These are phyloP conservation scores for Arctocebus calabarensis DNA, from an alignment of 2,797 vertebrate genomes.

Conservation along the genomic window DNA sequence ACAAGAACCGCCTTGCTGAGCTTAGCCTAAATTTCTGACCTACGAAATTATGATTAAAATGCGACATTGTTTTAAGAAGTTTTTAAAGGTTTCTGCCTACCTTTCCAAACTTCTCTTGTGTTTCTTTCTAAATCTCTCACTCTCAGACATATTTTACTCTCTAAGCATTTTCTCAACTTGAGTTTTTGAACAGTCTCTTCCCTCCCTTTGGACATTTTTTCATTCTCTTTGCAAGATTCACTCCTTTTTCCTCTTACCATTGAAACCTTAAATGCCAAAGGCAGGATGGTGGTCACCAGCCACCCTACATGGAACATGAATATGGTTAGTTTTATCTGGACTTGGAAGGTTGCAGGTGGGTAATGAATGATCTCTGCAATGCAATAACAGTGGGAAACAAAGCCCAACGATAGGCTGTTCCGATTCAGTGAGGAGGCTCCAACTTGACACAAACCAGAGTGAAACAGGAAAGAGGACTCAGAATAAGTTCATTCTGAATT, in stretches of 20 bases:
- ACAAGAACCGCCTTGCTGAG: not conserved
- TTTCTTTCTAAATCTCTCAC: not conserved
- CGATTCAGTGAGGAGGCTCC: not conserved
- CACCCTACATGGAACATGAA: not conserved
- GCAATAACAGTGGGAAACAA: not conserved
- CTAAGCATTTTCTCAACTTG: not conserved
- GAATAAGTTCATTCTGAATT: not conserved
- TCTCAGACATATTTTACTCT: not conserved
- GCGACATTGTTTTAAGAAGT: not conserved
- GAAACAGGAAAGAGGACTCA: not conserved
- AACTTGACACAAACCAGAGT: not conserved
- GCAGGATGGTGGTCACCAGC: not conserved
- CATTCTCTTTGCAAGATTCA: not conserved
- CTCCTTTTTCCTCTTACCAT: conserved; percentile 25
- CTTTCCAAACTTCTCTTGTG: not conserved
- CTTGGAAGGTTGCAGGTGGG: not conserved
- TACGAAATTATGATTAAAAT: not conserved
- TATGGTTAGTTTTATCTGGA: not conserved
- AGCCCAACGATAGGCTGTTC: not conserved
- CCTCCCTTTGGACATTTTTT: not conserved
- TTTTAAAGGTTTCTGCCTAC: not conserved
- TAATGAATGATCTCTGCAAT: not conserved
- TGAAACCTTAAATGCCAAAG: not conserved
- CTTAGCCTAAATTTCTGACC: not conserved
- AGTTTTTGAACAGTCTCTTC: conserved; percentile 2